phyloP scores from a whole-genome alignment of 2,797 vertebrate species.

The Miichthys miiuy region DNA sequence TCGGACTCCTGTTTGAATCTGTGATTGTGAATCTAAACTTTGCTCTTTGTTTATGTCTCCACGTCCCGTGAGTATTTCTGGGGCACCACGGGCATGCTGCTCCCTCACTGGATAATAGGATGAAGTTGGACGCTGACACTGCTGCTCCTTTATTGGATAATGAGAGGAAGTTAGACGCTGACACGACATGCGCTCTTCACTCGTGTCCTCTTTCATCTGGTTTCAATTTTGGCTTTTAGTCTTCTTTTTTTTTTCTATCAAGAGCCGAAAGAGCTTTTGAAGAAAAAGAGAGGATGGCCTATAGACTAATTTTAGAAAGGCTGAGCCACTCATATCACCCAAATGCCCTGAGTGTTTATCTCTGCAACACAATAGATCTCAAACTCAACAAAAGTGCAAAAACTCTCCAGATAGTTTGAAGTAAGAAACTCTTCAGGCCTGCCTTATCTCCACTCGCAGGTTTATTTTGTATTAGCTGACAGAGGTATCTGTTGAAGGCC shows the following conservation, averaged over 20 bases:
- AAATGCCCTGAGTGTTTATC: conserved; percentile 53
- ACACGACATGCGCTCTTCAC: conserved; percentile 73
- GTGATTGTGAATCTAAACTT: conserved; percentile 61
- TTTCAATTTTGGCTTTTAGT: conserved; percentile 75
- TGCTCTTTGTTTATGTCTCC: conserved; percentile 75
- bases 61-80: conserved; percentile 55
- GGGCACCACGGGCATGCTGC: conserved; percentile 57
- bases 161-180: conserved; percentile 78
- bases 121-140: conserved; percentile 64
- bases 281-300: conserved; percentile 23
- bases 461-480: conserved; percentile 42
- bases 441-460: conserved; percentile 50
- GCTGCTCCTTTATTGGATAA: conserved; percentile 83
- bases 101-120: conserved; percentile 72
- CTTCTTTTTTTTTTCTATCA: conserved; percentile 16
- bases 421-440: conserved; percentile 14
- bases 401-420: conserved; percentile 1
- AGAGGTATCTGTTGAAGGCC: conserved; percentile 55
- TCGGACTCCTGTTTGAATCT: conserved; percentile 58
- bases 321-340: conserved; percentile 55
- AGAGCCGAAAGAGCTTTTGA: conserved; percentile 56
- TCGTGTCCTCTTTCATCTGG: conserved; percentile 79
- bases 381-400: conserved; percentile 8
- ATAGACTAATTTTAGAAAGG: conserved; percentile 65
- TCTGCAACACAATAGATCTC: conserved; percentile 22